These are phyloP conservation scores for Campoplex nolae DNA, from an alignment of 2,888 invertebrate genomes.

Conservation along the genomic window DNA sequence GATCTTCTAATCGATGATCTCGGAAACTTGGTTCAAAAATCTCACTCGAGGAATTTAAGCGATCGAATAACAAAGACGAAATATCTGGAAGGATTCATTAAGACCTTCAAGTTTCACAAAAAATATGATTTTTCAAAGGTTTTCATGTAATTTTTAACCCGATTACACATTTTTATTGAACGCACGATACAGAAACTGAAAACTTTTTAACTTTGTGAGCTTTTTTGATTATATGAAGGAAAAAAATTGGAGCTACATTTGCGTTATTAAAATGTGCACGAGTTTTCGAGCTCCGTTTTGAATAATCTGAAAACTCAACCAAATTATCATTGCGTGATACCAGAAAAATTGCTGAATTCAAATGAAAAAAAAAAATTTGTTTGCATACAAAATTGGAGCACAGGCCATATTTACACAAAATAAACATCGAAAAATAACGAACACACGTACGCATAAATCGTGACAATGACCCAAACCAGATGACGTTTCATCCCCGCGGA, in stretches of 20 bases:
- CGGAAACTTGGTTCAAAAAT: not conserved
- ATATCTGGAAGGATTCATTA: not conserved
- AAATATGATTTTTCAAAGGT: not conserved
- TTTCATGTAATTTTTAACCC: not conserved
- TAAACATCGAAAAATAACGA: not conserved
- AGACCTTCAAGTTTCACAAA: not conserved
- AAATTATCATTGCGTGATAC: not conserved
- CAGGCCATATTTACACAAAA: not conserved
- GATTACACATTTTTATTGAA: not conserved
- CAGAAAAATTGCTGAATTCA: not conserved
- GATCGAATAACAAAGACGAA: not conserved
- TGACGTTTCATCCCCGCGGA: slow-evolving; percentile 67
- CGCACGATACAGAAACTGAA: not conserved
- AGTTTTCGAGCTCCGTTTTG: not conserved
- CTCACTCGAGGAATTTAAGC: not conserved
- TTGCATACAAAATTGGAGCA: not conserved
- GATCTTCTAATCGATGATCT: not conserved
- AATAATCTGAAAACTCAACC: not conserved
- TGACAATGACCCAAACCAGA: slow-evolving; percentile 79
- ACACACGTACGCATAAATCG: slow-evolving; percentile 69
- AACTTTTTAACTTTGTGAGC: not conserved
- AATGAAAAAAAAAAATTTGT: not conserved
- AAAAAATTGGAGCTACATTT: not conserved
- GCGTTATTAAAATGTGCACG: too few relatives aligned
- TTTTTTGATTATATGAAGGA: not conserved